Evolutionary conservation across 1,140 invertebrate genomes (phyloP).

Genomic region (Pseudomyrmex sp.): DNA sequence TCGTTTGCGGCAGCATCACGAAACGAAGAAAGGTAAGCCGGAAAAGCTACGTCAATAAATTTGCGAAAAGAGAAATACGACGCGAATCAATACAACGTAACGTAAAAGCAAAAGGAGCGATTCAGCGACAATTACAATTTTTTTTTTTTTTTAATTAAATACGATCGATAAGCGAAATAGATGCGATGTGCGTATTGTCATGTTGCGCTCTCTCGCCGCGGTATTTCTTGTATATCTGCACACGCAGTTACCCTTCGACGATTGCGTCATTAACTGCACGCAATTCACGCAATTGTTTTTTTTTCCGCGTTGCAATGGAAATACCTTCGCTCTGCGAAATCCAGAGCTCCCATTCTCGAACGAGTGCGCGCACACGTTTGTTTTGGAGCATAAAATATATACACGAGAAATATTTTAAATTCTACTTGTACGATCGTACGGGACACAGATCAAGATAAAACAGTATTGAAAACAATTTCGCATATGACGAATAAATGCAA

Average conservation of each 20-base stretch:
- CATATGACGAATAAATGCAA: neutral
- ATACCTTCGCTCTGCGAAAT: slow-evolving; percentile 12
- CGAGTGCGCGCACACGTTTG: neutral
- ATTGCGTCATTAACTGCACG: slow-evolving; percentile 17
- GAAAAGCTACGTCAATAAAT: neutral
- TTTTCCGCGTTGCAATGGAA: neutral
- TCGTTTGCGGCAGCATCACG: slow-evolving; percentile 41
- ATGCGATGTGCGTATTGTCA: slow-evolving; percentile 11
- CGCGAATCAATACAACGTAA: neutral
- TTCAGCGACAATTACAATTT: slow-evolving; percentile 8
- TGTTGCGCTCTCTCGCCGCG: neutral
- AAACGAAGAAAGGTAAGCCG: slow-evolving; percentile 41
- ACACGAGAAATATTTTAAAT: no score
- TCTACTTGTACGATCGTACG: no score
- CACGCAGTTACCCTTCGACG: slow-evolving; percentile 1
- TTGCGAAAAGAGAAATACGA: neutral
- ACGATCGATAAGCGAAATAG: neutral
- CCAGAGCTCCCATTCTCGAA: neutral
- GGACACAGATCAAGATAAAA: neutral
- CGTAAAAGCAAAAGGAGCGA: neutral
- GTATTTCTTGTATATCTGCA: neutral
- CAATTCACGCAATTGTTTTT: slow-evolving; percentile 24
- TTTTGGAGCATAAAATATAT: no score
- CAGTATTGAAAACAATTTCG: neutral
- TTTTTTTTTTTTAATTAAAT: neutral